A percentile compares a stretch with the other conserved stretches of the same genome.
Evolutionary conservation across 2,797 vertebrate species (phyloP).

Genomic region (Phrynocephalus forsythii): DNA sequence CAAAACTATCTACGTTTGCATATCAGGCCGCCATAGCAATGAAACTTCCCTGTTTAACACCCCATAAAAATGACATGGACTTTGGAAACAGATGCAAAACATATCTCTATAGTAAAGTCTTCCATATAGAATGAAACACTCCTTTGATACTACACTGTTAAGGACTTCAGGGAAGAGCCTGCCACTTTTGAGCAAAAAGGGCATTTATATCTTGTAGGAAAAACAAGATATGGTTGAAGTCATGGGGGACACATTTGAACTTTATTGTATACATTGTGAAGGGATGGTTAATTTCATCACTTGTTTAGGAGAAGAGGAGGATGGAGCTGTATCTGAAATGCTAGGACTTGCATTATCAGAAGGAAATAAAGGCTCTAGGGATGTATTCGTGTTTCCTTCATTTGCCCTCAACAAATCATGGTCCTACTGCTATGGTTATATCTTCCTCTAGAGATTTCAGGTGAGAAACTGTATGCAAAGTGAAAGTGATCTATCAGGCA

Average conservation of each 20-base stretch:
- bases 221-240: conserved; percentile 34
- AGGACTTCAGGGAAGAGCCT: conserved; percentile 34
- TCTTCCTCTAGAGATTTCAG: conserved; percentile 48
- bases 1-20: neutral
- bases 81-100: conserved; percentile 9
- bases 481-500: conserved; percentile 50
- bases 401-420: conserved; percentile 54
- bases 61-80: conserved; percentile 23
- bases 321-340: conserved; percentile 49
- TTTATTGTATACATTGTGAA: conserved; percentile 57
- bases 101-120: neutral
- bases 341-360: conserved; percentile 51
- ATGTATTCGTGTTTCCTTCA: conserved; percentile 68
- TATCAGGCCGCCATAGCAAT: neutral
- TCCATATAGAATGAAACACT: conserved; percentile 26
- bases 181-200: conserved; percentile 42
- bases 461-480: conserved; percentile 49
- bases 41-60: conserved; percentile 30
- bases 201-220: conserved; percentile 34
- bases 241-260: conserved; percentile 55
- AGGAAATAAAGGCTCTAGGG: conserved; percentile 47
- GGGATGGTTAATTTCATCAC: conserved; percentile 57
- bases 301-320: neutral
- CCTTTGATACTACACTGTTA: conserved; percentile 27
- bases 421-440: conserved; percentile 52